phyloP scores from a whole-genome alignment of 2,888 invertebrate genomes.

The Ferrisia virgata region DNA sequence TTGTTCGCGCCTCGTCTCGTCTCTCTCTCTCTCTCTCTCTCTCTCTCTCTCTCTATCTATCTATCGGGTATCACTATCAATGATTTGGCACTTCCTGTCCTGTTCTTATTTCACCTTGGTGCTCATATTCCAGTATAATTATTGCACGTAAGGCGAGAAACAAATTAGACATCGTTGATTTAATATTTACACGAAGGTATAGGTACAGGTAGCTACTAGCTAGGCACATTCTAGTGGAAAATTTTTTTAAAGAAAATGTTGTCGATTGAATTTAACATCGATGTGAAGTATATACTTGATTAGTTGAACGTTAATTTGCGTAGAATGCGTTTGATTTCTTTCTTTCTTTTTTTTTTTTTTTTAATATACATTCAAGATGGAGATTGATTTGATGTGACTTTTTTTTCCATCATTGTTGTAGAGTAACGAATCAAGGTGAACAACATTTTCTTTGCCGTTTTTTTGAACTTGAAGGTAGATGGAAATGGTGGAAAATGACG shows the following conservation, averaged over 20 bases:
- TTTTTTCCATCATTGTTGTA: not conserved
- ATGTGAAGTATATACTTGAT: no score
- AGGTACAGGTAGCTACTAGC: not conserved
- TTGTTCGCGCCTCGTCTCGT: not conserved
- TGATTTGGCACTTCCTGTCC: slow-evolving; percentile 1
- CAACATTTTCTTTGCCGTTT: not conserved
- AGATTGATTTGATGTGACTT: not conserved
- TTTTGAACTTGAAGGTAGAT: no score
- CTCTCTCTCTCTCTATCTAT: no score
- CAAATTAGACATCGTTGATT: not conserved
- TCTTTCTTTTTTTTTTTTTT: not conserved
- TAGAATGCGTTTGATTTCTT: no score
- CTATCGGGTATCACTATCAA: no score
- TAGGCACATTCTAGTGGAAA: no score
- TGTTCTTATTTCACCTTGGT: not conserved
- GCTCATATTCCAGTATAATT: not conserved
- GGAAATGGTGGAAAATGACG: no score
- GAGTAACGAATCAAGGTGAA: not conserved
- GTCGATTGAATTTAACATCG: not conserved
- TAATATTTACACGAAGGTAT: not conserved
- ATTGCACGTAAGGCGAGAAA: not conserved
- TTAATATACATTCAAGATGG: not conserved
- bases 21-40: no score
- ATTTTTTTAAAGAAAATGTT: not conserved
- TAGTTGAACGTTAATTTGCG: no score